These are phyloP conservation scores for Neosalanx taihuensis DNA, from an alignment of 2,797 vertebrate genomes.

Conservation along the genomic window DNA sequence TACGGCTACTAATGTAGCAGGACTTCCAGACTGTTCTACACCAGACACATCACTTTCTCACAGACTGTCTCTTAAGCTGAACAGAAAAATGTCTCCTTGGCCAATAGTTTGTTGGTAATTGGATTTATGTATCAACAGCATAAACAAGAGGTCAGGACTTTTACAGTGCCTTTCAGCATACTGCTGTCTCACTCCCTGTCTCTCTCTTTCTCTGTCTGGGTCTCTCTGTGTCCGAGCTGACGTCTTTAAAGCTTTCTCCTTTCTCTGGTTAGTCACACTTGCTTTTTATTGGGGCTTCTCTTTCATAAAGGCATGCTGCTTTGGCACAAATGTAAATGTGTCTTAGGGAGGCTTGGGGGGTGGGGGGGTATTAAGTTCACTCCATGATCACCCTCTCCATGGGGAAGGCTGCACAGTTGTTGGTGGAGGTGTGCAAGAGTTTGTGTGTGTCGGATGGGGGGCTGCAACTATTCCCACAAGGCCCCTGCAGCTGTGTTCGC, in stretches of 20 bases:
- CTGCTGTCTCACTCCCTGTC: neutral
- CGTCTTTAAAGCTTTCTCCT: neutral
- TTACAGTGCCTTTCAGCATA: neutral
- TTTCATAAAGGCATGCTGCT: slow-evolving; percentile 3
- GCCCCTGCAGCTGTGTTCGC: slow-evolving; percentile 40
- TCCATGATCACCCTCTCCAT: slow-evolving; percentile 11
- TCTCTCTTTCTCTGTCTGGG: neutral
- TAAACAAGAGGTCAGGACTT: slow-evolving; percentile 1
- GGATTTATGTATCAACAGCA: neutral
- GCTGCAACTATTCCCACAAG: slow-evolving; percentile 24
- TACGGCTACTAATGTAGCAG: neutral
- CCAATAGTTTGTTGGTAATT: neutral
- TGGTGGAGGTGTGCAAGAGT: slow-evolving; percentile 20
- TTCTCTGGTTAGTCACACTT: slow-evolving; percentile 1
- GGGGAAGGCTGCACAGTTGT: slow-evolving; percentile 16
- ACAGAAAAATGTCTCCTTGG: neutral
- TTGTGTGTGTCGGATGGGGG: slow-evolving; percentile 14
- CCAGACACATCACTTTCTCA: neutral
- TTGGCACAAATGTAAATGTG: neutral
- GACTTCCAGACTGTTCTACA: neutral
- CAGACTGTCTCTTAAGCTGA: slow-evolving; percentile 7
- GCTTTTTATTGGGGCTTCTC: neutral
- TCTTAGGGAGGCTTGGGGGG: neutral
- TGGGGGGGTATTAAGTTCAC: slow-evolving; percentile 3
- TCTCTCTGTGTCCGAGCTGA: neutral